Percentiles rank a stretch among this genome's conserved stretches.
Evolutionary conservation across 1,140 invertebrate species (phyloP).

Genomic region (Conus ventricosus): DNA sequence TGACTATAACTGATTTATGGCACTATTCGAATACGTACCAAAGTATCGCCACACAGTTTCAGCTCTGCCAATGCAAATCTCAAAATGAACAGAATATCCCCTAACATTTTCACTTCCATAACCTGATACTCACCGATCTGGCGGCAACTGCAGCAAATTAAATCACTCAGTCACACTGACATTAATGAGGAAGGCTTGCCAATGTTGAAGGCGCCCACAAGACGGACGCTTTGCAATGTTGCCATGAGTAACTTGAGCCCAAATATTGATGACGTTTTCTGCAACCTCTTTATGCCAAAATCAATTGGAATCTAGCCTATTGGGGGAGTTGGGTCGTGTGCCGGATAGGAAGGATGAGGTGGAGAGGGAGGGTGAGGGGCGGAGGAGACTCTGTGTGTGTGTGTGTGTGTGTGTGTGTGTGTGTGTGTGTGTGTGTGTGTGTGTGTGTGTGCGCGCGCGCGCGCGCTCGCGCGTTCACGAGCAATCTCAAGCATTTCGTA

Average conservation of each 20-base stretch:
- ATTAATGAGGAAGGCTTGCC: not conserved
- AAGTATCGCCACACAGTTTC: too few relatives aligned
- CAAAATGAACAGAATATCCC: not conserved
- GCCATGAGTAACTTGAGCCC: slow-evolving; percentile 25
- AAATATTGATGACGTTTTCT: slow-evolving; percentile 17
- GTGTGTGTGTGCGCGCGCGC: too few relatives aligned
- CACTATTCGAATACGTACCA: not conserved
- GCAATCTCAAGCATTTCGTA: too few relatives aligned
- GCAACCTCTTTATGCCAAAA: not conserved
- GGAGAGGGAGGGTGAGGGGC: too few relatives aligned
- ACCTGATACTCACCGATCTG: not conserved
- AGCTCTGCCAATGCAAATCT: not conserved
- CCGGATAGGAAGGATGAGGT: too few relatives aligned
- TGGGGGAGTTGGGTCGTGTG: too few relatives aligned
- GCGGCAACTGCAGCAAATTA: not conserved
- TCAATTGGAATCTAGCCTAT: too few relatives aligned
- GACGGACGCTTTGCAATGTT: slow-evolving; percentile 30
- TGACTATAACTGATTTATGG: not conserved
- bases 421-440: too few relatives aligned
- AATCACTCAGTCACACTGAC: not conserved
- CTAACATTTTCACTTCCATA: not conserved
- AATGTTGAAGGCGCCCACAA: not conserved
- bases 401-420: too few relatives aligned
- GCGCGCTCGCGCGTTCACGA: too few relatives aligned
- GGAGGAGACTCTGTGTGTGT: too few relatives aligned